Conservation (phyloP, 2,113 vertebrate species). For the Hippoglossus stenolepis region DNA sequence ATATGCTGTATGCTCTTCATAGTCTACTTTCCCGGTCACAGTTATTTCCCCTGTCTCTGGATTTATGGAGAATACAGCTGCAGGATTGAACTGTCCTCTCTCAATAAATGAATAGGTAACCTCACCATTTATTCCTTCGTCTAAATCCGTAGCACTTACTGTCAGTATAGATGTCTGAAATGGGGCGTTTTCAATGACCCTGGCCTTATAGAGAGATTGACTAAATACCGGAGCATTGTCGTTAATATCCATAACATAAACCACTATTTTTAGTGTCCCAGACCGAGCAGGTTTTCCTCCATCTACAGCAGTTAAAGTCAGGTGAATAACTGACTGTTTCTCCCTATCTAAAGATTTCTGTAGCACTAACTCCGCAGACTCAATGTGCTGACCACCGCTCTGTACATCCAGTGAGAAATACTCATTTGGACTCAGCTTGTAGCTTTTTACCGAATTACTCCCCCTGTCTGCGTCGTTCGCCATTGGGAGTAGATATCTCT, state of each 20-base stretch:
- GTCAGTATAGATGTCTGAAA: slow-evolving; percentile 59
- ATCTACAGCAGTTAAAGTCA: slow-evolving; percentile 78
- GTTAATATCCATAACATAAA: slow-evolving; percentile 75
- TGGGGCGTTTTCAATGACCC: slow-evolving; percentile 73
- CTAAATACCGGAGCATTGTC: slow-evolving; percentile 78
- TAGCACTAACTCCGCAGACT: slow-evolving; percentile 77
- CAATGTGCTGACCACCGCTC: slow-evolving; percentile 65
- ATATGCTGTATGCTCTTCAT: slow-evolving; percentile 77
- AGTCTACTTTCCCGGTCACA: slow-evolving; percentile 79
- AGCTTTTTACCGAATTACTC: slow-evolving; percentile 76
- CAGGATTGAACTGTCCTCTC: slow-evolving; percentile 72
- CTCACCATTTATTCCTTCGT: slow-evolving; percentile 81
- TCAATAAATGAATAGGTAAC: slow-evolving; percentile 68
- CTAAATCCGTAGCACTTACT: slow-evolving; percentile 79
- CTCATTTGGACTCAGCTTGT: slow-evolving; percentile 80
- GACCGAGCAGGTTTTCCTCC: slow-evolving; percentile 78
- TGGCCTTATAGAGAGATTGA: slow-evolving; percentile 76
- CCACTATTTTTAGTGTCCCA: slow-evolving; percentile 70
- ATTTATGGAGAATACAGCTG: slow-evolving; percentile 81
- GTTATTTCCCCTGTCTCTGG: slow-evolving; percentile 83
- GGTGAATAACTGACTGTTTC: slow-evolving; percentile 67
- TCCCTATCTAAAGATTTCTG: slow-evolving; percentile 80
- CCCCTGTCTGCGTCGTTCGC: slow-evolving; percentile 78
- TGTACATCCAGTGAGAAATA: slow-evolving; percentile 81
- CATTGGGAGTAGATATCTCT: slow-evolving; percentile 73